These are phyloP conservation scores for Mamestra configurata DNA, from an alignment of 1,140 invertebrate species.

Conservation along the genomic window DNA sequence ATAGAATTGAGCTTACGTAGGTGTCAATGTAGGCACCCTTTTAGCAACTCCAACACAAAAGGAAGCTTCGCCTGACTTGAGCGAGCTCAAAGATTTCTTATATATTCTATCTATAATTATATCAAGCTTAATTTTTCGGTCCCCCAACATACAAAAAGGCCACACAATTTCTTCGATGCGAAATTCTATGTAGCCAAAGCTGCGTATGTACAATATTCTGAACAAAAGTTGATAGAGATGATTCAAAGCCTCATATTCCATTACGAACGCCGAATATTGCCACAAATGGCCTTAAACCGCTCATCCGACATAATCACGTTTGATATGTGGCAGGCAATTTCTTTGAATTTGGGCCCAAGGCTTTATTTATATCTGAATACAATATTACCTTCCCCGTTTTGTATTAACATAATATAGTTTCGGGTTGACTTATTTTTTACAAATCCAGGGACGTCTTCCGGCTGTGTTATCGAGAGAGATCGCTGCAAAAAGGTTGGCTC, in stretches of 20 bases:
- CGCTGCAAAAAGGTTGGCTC: neutral
- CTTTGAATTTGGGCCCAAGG: constrained; percentile 5
- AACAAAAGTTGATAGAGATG: constrained; percentile 34
- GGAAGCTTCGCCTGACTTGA: neutral
- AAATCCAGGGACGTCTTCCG: neutral
- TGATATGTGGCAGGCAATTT: constrained; percentile 29
- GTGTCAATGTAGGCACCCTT: neutral
- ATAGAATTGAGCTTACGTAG: too few relatives aligned
- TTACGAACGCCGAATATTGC: constrained; percentile 33
- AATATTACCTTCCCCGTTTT: constrained; percentile 8
- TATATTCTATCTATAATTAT: neutral
- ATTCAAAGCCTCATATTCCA: constrained; percentile 23
- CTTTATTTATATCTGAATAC: constrained; percentile 15
- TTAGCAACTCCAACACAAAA: neutral
- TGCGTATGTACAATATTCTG: constrained; percentile 10
- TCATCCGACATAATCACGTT: constrained; percentile 41
- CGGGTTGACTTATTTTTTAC: neutral
- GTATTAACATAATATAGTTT: constrained; percentile 21
- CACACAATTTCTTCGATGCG: neutral
- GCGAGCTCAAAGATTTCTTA: neutral
- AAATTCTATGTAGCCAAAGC: constrained; percentile 1
- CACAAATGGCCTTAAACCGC: constrained; percentile 10
- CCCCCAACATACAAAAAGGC: neutral
- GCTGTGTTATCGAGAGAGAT: neutral
- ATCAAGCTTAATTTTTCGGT: constrained; percentile 17